Evolutionary conservation across 2,113 vertebrate species (phyloP), one percentile per base, ranked within the genome.

Genomic region (Struthidea cinerea): DNA sequence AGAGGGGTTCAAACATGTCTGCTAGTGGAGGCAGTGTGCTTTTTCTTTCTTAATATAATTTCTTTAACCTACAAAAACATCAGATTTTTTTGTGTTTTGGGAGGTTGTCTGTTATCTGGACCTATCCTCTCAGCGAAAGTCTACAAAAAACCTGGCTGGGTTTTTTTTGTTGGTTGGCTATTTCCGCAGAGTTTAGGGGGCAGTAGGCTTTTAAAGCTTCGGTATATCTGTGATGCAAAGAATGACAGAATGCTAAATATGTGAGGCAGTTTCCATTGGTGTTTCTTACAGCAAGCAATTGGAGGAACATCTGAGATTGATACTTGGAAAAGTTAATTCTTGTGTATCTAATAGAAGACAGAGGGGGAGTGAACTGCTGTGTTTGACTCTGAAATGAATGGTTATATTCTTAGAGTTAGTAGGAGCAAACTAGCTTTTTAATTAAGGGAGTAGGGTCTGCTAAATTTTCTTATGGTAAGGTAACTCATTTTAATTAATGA

Each of bases 1-100:
- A 41, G 30, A 79, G 59, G 22, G 10, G 7, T 71, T 83, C 42
- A 83, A 46, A 69, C 3, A 11, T 16, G 1, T 42, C 49, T 79
- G 21, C 41, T 65, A 21, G 10, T 73, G 41, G n/a, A 59, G 0
- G 10, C n/a, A 59, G 23, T 75, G 10, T 81, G 30, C 8, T 68
- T 70, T 89, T 89, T 69, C 21, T 74, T 56, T 49, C 10, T 41
- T 41, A 41, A 2, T 73, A 35, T 9, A 0, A 14, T 27, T 78
- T 60, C 35, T 77, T 57, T 16, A 74, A 46, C 6, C 7, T 67
- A 35, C 3, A 8, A 21, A 82, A 82, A 22, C 0, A 0, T 14
- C 1, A 2, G 13, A 7, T 33, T 6, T 61, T 61, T 70, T 10
- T 39, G 7, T 75, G 30, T 37, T 94, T 65, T 75, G 16, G 9